Conservation (phyloP, 2,113 vertebrate genomes). For the Petaurus breviceps region DNA sequence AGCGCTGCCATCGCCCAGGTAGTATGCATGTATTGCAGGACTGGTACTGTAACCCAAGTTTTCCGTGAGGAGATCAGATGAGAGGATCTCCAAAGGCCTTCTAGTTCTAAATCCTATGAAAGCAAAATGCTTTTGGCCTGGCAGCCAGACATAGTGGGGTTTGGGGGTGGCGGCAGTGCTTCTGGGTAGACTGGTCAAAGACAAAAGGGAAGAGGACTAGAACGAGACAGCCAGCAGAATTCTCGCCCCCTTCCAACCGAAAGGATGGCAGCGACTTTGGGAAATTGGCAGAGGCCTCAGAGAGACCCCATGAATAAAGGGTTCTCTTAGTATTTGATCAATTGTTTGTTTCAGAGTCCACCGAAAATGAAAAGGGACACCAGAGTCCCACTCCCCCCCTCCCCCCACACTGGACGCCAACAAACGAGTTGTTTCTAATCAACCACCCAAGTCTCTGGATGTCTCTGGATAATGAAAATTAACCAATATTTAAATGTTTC, state of each 20-base stretch:
- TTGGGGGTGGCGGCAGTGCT: neutral
- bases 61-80: neutral
- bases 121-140: neutral
- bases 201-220: neutral
- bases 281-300: conserved; percentile 1
- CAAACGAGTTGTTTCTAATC: conserved; percentile 78
- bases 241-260: conserved; percentile 26
- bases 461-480: conserved; percentile 75
- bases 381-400: conserved; percentile 27
- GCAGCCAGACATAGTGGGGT: neutral
- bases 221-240: neutral
- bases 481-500: conserved; percentile 72
- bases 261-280: conserved; percentile 25
- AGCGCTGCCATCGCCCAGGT: neutral
- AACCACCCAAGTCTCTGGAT: conserved; percentile 72
- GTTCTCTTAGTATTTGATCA: conserved; percentile 68
- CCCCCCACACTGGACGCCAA: conserved; percentile 68
- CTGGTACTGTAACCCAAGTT: neutral
- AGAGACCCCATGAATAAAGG: conserved; percentile 42
- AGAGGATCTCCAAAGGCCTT: neutral
- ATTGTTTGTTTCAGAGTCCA: conserved; percentile 74
- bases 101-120: neutral
- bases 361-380: conserved; percentile 63
- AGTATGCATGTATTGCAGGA: neutral
- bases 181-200: neutral